Conservation (phyloP, 2,797 vertebrate genomes). For the Eospalax fontanierii region DNA sequence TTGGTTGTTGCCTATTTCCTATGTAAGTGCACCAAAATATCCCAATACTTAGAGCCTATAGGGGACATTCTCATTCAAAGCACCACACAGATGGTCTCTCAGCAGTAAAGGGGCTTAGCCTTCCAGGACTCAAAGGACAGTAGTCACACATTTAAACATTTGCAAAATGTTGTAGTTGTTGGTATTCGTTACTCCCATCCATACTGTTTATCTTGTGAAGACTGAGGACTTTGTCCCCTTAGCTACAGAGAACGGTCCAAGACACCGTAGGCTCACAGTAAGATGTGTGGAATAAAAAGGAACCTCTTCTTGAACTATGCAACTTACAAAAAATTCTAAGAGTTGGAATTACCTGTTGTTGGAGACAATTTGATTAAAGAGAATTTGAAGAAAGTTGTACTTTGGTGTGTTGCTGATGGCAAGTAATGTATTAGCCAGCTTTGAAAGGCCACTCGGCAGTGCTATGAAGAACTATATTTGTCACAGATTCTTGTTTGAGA, state of each 20-base stretch:
- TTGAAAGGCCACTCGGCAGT: not conserved
- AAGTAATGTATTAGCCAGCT: not conserved
- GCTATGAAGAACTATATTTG: not conserved
- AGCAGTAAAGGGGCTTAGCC: not conserved
- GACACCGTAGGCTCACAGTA: not conserved
- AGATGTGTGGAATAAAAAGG: slow-evolving; percentile 52
- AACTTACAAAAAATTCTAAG: not conserved
- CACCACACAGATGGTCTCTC: not conserved
- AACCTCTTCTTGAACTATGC: not conserved
- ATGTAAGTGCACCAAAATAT: too few species aligned
- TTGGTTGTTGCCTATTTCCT: not conserved
- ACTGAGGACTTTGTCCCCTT: not conserved
- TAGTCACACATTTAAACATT: not conserved
- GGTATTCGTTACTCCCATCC: not conserved
- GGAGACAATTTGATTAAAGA: not conserved
- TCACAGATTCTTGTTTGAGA: slow-evolving; percentile 25
- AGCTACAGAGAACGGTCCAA: not conserved
- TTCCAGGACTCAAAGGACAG: not conserved
- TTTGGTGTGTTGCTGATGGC: not conserved
- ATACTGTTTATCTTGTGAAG: not conserved
- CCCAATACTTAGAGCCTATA: too few species aligned
- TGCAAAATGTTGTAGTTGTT: not conserved
- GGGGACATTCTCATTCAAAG: too few species aligned
- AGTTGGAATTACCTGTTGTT: not conserved
- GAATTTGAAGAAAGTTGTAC: slow-evolving; percentile 8